phyloP scores from a whole-genome alignment of 2,797 vertebrate genomes.

The Chromobotia macracanthus region DNA sequence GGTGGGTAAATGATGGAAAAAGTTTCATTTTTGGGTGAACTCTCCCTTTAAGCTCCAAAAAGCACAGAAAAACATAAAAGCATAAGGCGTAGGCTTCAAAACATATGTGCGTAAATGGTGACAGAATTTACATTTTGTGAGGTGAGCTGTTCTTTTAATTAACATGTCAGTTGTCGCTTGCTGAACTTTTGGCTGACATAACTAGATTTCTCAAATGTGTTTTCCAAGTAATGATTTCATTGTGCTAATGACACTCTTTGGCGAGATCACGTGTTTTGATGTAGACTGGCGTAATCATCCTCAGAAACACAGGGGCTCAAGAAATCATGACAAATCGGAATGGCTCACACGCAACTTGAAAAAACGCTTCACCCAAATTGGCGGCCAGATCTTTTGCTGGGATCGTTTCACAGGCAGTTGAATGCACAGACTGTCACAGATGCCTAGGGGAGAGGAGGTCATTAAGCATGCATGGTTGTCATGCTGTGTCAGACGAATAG shows the following conservation, averaged over 20 bases:
- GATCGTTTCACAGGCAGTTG: conserved; percentile 40
- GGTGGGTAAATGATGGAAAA: background rate
- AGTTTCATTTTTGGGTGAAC: too few relatives aligned
- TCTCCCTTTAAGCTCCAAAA: background rate
- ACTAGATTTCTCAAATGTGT: background rate
- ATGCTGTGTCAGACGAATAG: conserved; percentile 52
- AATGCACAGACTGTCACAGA: conserved; percentile 51
- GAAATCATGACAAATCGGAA: conserved; percentile 11
- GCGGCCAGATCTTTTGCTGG: conserved; percentile 24
- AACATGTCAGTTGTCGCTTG: background rate
- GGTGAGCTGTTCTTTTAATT: too few relatives aligned
- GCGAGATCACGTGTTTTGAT: conserved; percentile 28
- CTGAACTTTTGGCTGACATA: conserved; percentile 1
- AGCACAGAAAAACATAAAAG: background rate
- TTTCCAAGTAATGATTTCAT: conserved; percentile 6
- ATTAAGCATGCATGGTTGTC: conserved; percentile 53
- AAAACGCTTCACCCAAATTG: conserved; percentile 35
- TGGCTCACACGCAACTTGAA: background rate
- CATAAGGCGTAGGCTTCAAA: background rate
- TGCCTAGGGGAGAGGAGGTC: conserved; percentile 50
- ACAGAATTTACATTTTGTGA: too few relatives aligned
- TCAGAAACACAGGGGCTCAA: background rate
- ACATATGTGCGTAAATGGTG: too few relatives aligned
- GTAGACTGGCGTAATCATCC: background rate
- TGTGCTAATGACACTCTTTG: background rate